Conservation (phyloP, 1,140 invertebrate species). For the Luehdorfia chinensis region DNA sequence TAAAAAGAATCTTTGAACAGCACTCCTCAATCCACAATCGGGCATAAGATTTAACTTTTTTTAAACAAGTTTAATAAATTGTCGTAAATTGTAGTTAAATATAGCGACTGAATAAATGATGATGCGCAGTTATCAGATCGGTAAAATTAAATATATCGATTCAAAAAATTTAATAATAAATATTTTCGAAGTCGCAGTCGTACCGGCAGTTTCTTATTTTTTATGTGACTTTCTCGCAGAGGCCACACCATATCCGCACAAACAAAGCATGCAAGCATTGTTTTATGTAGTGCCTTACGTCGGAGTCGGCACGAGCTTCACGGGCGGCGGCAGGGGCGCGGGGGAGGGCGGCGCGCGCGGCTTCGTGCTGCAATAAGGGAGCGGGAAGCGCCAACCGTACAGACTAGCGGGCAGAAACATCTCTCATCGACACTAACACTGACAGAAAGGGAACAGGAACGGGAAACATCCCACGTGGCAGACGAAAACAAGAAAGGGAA, state of each 20-base stretch:
- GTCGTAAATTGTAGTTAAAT: no score
- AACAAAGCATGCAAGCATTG: conserved; percentile 68
- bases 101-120: no score
- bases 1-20: no score
- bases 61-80: no score
- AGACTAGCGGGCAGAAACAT: conserved; percentile 85
- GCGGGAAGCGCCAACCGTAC: conserved; percentile 95
- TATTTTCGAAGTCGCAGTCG: conserved; percentile 20
- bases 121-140: no score
- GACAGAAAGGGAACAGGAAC: conserved; percentile 23
- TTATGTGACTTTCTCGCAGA: conserved; percentile 43
- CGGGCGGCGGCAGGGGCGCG: conserved; percentile 84
- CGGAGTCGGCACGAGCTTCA: conserved; percentile 83
- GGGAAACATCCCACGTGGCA: no score
- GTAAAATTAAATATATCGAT: no score
- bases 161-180: no score
- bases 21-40: no score
- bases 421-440: conserved; percentile 73
- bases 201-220: no score
- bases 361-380: conserved; percentile 94
- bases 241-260: conserved; percentile 52
- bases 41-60: no score
- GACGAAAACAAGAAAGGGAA: conserved; percentile 20
- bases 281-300: conserved; percentile 76
- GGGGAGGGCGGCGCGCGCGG: conserved; percentile 83